Base-by-base conservation (phyloP, 1,140 invertebrate species). In the Bemisia tabaci region DNA sequence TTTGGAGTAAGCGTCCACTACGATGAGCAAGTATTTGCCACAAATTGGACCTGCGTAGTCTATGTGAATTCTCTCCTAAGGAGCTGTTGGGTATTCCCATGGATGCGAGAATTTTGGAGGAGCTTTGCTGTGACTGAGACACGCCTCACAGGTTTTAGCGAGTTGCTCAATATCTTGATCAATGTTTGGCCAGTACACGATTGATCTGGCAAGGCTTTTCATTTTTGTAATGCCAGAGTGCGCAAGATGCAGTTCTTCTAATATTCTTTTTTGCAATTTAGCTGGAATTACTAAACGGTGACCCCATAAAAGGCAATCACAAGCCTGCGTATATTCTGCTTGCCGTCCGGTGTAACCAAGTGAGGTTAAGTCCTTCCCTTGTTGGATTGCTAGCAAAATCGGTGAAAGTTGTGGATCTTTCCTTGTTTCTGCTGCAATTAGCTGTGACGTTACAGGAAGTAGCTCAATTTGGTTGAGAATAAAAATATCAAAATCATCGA, bases 161-260 rank as follows among this genome's bases (percentile, higher is more conserved):
- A 71, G 48, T 59, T 68, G 9, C 62, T 73, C 71, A 22, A 83
- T 80, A 5, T 80, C 76, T 23, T 69, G 26, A 68, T 82, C 76
- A 1, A 83, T 76, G 1, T 72, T 68, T 22, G 76, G 76, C 77
- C 78, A 82, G 71, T 74, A 82, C 11, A 81, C 71, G 69, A 78
- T 77, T 48, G 68, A 73, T 26, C 77, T 66, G n/a, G 81, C 79
- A 11, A 81, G 58, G 2, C 72, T 68, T 72, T 83, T 83, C 76
- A 81, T 82, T 67, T 75, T 75, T 1, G 77, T 75, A 12, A 82
- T 76, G 1, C 79, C 79, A n/a, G 73, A 65, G 70, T 82, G 81
- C 24, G 70, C 74, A 25, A 68, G 60, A 72, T 83, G 79, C 9
- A 82, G 65, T 64, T 77, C 73, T 2, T 66, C 67, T 26, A 77